These are phyloP conservation scores for Cataglyphis albicans DNA, from an alignment of 2,888 invertebrate species.

Conservation along the genomic window DNA sequence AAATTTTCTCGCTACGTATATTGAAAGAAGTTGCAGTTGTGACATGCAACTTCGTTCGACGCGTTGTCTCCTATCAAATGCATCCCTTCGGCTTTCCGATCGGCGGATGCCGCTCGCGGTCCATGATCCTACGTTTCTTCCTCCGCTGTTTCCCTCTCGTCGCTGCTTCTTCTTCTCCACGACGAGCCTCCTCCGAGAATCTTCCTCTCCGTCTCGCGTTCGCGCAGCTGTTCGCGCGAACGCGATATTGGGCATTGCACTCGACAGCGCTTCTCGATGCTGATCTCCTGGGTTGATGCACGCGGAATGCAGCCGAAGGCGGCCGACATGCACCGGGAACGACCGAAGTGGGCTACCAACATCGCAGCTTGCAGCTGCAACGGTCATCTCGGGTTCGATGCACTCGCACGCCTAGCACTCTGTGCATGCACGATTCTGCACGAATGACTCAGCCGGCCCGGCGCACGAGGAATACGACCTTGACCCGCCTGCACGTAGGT, in stretches of 20 bases:
- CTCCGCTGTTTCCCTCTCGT: constrained; percentile 28
- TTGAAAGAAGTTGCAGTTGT: not conserved
- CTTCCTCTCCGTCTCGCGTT: constrained; percentile 52
- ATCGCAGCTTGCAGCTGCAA: constrained; percentile 80
- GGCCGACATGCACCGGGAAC: constrained; percentile 74
- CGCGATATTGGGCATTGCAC: constrained; percentile 81
- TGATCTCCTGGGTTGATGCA: constrained; percentile 81
- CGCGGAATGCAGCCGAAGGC: constrained; percentile 81
- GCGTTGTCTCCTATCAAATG: constrained; percentile 10
- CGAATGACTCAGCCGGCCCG: constrained; percentile 83
- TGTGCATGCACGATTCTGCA: constrained; percentile 79
- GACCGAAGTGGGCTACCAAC: constrained; percentile 62
- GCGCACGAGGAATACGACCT: constrained; percentile 82
- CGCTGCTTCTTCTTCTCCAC: constrained; percentile 32
- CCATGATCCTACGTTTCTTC: constrained; percentile 40
- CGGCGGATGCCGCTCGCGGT: constrained; percentile 15
- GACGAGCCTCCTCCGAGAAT: constrained; percentile 21
- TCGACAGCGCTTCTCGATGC: constrained; percentile 81
- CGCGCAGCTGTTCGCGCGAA: constrained; percentile 73
- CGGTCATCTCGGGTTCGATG: constrained; percentile 85
- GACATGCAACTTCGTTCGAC: not conserved
- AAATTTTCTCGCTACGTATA: not conserved
- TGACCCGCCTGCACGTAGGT: constrained; percentile 84
- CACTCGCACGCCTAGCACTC: constrained; percentile 76
- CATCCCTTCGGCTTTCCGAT: constrained; percentile 40